Base-by-base conservation (phyloP, 2,797 vertebrate genomes). In the Melanotaenia boesemani region DNA sequence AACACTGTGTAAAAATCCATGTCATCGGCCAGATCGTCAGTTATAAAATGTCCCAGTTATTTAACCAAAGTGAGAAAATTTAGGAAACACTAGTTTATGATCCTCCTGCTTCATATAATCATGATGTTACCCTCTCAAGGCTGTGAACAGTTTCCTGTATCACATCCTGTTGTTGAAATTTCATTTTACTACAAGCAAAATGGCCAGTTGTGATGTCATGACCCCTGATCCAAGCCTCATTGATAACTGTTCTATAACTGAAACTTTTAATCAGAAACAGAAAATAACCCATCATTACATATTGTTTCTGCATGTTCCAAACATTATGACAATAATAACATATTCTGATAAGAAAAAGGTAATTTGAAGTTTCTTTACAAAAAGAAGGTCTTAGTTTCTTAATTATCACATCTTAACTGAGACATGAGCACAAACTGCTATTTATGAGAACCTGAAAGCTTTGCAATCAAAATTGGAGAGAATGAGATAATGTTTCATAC, bases 191-290 rank as follows among this genome's bases (percentile, higher is more conserved):
- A 11, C 57, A 66, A 39, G 24, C 22, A 30, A 64, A 84, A 70
- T 30, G 16, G 15, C 4, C 18, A 26, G 6, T 72, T 65, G 16
- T 26, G 20, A 75, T 71, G 57, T 60, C 68, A 58, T 18, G 63
- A 85, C 72, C 81, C 75, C 54, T 75, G 81, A 78, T 72, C 66
- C 0, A 0, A 7, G 58, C 59, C 26, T 26, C 2, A 26, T 15
- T 0, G 7, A 37, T 83, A 79, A 88, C 63, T 64, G 62, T 41
- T n/a, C 9, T 0, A 70, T 70, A 72, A 78, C 44, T 48, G 22
- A 72, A 58, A 10, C 52, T 26, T 63, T 62, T 56, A 79, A 77
- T 83, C 79, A 81, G 70, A 3, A 1, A 20, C n/a, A 63, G 46
- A 63, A 71, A 72, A 82, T 44, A 36, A 32, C 73, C 59, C 32